A percentile compares a stretch with the other conserved stretches of the same genome.
These are phyloP conservation scores for Agapornis canus DNA, from an alignment of 2,797 vertebrate genomes.

Conservation along the genomic window DNA sequence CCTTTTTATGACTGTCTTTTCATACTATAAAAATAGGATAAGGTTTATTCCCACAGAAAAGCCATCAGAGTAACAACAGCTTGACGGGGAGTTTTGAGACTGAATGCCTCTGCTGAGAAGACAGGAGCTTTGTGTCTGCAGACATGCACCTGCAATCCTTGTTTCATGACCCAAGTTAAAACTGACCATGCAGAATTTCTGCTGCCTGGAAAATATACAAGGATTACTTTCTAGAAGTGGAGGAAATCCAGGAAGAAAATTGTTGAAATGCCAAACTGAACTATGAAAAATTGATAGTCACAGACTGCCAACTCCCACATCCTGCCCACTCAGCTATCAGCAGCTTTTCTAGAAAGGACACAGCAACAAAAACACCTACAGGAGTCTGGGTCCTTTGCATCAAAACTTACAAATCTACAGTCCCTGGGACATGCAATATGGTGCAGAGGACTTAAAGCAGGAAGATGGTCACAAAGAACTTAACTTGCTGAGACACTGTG, in stretches of 20 bases:
- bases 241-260: not conserved
- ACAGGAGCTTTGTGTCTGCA: not conserved
- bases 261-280: not conserved
- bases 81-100: not conserved
- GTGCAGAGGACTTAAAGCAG: not conserved
- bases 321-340: not conserved
- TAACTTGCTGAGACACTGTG: not conserved
- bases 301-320: not conserved
- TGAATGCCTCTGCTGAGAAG: not conserved
- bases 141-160: not conserved
- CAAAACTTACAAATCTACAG: not conserved
- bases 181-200: not conserved
- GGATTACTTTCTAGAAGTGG: not conserved
- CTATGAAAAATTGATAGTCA: constrained; percentile 5
- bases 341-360: not conserved
- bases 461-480: not conserved
- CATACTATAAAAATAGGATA: not conserved
- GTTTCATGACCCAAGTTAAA: not conserved
- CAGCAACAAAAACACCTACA: not conserved
- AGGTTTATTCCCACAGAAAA: not conserved
- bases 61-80: not conserved
- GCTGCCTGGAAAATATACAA: not conserved
- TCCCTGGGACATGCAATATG: not conserved
- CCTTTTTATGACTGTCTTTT: not conserved
- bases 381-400: not conserved